Evolutionary conservation across 2,797 vertebrate genomes (phyloP), one percentile per base, ranked within the genome.

Genomic region (Poeciliopsis paucimaculata): DNA sequence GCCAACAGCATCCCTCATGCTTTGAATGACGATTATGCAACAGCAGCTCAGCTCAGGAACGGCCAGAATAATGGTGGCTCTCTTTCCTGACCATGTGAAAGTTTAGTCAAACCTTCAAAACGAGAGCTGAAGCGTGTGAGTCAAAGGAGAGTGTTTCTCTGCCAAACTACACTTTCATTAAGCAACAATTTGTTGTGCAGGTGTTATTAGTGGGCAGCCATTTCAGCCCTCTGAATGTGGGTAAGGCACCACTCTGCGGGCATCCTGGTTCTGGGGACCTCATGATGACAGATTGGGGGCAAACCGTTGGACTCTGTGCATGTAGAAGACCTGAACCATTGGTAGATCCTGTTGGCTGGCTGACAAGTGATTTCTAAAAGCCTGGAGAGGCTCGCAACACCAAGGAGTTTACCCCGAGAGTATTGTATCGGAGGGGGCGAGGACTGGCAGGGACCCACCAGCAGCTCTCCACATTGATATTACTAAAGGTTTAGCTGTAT

Each of bases 251-350:
- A 26, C 86, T 85, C 87, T 55, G 86, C 23, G 79, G 75, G 85
- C 77, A 72, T 73, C 85, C 74, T 72, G 71, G 81, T 79, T 87
- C 81, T 84, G 80, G 82, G 90, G 91, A 93, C 89, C 90, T 79
- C n/a, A 62, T 92, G 92, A 93, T 78, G 94, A 94, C 94, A 94
- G 94, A 94, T 95, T 93, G 91, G 87, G 92, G 90, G 93, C 82
- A 78, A 90, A 86, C 76, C 45, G 18, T 86, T 92, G 91, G 90
- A 81, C 82, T 89, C 76, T 77, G 72, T 87, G 87, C 86, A 82
- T 87, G 84, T 85, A 84, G 87, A 86, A 80, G 79, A 68, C 81
- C 82, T 75, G 81, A 79, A 72, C 81, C 86, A 78, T 87, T 82
- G 84, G 86, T 82, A 76, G 77, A 84, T 87, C 86, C 73, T 8